Evolutionary conservation across 2,797 vertebrate genomes (phyloP).

Genomic region (Intellagama lesueurii): DNA sequence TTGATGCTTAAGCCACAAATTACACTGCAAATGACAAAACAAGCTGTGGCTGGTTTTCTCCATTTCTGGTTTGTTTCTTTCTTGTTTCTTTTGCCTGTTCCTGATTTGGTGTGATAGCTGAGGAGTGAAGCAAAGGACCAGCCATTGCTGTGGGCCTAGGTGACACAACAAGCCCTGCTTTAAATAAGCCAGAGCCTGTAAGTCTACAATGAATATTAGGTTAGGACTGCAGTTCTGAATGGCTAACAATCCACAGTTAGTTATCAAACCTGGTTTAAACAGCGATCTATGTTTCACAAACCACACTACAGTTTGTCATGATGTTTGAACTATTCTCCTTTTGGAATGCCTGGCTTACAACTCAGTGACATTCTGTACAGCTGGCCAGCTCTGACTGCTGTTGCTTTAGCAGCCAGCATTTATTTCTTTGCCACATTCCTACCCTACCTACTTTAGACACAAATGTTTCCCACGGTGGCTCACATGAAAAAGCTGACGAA

Average conservation of each 20-base stretch:
- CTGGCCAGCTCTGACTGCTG: neutral
- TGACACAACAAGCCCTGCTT: neutral
- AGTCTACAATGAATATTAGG: neutral
- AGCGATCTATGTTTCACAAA: neutral
- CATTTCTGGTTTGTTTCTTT: neutral
- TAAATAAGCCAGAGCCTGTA: neutral
- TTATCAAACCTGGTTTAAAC: neutral
- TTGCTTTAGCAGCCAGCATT: neutral
- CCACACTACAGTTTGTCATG: neutral
- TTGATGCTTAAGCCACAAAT: neutral
- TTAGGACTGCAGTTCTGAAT: neutral
- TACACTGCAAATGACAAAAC: neutral
- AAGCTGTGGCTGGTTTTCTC: neutral
- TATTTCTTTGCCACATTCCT: neutral
- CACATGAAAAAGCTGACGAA: neutral
- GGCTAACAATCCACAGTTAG: neutral
- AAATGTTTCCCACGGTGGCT: neutral
- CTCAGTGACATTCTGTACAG: neutral
- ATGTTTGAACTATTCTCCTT: neutral
- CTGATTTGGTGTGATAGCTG: neutral
- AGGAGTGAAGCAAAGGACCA: neutral
- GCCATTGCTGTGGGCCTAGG: neutral
- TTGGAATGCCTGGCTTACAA: neutral
- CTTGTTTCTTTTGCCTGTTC: neutral
- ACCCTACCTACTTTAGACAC: neutral